Base-by-base conservation (phyloP, 2,797 vertebrate species). In the Sebastiscus albofasciatus region DNA sequence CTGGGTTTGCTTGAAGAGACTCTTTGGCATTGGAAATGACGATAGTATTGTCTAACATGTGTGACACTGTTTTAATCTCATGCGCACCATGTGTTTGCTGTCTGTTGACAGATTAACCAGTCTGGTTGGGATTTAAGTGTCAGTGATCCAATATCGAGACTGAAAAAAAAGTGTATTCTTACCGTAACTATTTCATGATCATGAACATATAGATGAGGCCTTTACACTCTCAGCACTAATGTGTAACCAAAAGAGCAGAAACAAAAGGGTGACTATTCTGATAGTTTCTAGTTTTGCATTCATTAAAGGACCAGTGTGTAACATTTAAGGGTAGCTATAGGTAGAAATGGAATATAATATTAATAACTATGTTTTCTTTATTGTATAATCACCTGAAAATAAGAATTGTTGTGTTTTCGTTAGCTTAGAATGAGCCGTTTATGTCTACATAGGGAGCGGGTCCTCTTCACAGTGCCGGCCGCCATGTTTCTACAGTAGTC, bases 31-130 rank as follows among this genome's bases (percentile, higher is more conserved):
- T 34, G 1, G n/a, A 62, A 20, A 24, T 55, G 8, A 12, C 6
- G 18, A 4, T 59, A 33, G 9, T 16, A 26, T 24, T 13, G 9
- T 69, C 66, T 18, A 31, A 67, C n/a, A 2, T 16, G 33, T 67
- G 34, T 60, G 24, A 39, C 27, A 0, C 31, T 12, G 34, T 58
- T 27, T 29, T 46, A 22, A 33, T 61, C 36, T 56, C 0, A 55
- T 67, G n/a, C 27, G 13, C 13, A 60, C 42, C 22, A 20, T 55
- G 27, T 76, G 29, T 52, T 69, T 75, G 58, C 33, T 70, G 9
- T 78, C 58, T 20, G 67, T 80, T 81, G 52, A 27, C 55, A 64
- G 39, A 58, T 60, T 69, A 16, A 18, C 61, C 20, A 16, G 22
- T 75, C 18, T 46, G 52, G 55, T 58, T 33, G 24, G 67, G 29